Evolutionary conservation across 2,113 vertebrate species (phyloP).

Genomic region (Terrapene triunguis): DNA sequence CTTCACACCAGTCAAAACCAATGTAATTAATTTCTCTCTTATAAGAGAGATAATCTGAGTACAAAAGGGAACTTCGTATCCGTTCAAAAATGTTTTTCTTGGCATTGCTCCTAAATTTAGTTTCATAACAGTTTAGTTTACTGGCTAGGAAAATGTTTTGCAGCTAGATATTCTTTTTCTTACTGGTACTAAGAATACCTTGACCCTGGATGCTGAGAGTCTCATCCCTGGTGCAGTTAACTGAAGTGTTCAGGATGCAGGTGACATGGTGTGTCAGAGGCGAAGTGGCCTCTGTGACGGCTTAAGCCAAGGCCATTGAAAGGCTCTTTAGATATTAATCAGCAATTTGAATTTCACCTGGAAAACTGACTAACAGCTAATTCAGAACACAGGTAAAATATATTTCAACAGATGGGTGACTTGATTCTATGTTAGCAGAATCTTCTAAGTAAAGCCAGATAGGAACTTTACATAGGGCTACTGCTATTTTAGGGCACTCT

Average conservation of each 20-base stretch:
- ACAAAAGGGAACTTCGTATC: neutral
- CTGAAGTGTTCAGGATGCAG: neutral
- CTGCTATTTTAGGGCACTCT: neutral
- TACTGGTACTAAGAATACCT: neutral
- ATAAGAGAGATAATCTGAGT: neutral
- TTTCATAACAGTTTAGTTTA: fast-evolving
- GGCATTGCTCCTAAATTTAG: neutral
- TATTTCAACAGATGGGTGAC: fast-evolving
- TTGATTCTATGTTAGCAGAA: neutral
- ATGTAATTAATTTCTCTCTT: neutral
- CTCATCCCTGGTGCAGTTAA: neutral
- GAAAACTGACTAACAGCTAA: neutral
- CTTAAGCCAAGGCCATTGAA: neutral
- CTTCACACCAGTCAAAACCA: fast-evolving
- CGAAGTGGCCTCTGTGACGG: neutral
- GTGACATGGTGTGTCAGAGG: neutral
- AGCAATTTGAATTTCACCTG: neutral
- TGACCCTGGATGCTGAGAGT: neutral
- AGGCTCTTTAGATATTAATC: neutral
- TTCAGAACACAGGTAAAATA: fast-evolving
- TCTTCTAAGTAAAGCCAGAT: neutral
- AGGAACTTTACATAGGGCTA: neutral
- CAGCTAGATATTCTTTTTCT: neutral
- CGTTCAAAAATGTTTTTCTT: neutral
- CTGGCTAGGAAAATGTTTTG: neutral